phyloP scores from a whole-genome alignment of 1,140 invertebrate genomes.

The Eumeta japonica region DNA sequence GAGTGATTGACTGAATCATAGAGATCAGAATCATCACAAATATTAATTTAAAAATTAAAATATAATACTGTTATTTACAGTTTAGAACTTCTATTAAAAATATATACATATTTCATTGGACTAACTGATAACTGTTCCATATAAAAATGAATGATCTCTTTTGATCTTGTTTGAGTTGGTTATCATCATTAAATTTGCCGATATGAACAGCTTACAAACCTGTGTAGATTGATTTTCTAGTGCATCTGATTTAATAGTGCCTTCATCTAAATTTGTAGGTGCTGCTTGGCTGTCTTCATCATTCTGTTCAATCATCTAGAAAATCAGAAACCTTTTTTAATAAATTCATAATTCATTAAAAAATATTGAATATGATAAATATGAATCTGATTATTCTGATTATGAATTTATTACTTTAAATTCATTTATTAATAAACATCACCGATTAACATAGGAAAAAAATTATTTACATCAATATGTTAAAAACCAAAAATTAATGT shows the following conservation, averaged over 20 bases:
- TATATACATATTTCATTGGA: too few relatives aligned
- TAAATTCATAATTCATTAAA: too few relatives aligned
- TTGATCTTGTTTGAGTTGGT: neutral
- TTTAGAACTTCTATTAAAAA: too few relatives aligned
- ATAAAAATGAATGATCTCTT: neutral
- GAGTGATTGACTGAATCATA: too few relatives aligned
- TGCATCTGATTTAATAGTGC: constrained; percentile 27
- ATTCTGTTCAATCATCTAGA: constrained; percentile 43
- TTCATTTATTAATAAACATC: neutral
- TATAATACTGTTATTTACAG: too few relatives aligned
- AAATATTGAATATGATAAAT: constrained; percentile 5
- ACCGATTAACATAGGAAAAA: neutral
- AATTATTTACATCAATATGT: constrained; percentile 1
- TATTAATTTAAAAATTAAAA: too few relatives aligned
- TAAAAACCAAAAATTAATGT: too few relatives aligned
- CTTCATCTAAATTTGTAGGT: constrained; percentile 18
- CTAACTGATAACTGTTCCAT: neutral
- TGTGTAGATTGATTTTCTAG: constrained; percentile 43
- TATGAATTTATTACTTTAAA: neutral
- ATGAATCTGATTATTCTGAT: constrained; percentile 1
- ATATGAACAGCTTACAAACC: too few relatives aligned
- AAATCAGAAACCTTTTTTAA: too few relatives aligned
- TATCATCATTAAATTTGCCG: neutral
- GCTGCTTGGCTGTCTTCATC: constrained; percentile 42
- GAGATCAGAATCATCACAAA: too few relatives aligned